Conservation (phyloP, 1,140 invertebrate genomes). For the Conus ventricosus region DNA sequence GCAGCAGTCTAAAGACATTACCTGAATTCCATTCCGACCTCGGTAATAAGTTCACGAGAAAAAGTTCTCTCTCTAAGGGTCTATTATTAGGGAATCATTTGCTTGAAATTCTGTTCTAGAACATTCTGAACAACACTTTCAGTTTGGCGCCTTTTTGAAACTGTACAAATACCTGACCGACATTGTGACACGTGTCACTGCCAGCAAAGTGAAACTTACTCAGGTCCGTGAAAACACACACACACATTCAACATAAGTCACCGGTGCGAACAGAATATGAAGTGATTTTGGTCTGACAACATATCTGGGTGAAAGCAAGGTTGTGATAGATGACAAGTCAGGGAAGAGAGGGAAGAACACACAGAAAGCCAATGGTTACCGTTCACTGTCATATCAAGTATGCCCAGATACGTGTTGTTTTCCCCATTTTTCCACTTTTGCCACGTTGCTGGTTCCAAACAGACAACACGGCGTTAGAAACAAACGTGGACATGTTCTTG, state of each 20-base stretch:
- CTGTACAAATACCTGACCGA: too few relatives aligned
- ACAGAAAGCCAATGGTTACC: background rate
- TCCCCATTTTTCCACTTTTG: constrained; percentile 39
- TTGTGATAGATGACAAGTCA: background rate
- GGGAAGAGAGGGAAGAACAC: background rate
- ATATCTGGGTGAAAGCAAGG: background rate
- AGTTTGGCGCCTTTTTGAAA: too few relatives aligned
- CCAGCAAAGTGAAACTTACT: too few relatives aligned
- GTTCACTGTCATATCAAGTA: constrained; percentile 31
- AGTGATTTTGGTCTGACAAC: background rate
- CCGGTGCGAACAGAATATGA: background rate
- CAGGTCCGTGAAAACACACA: background rate
- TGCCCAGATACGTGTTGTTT: constrained; percentile 25
- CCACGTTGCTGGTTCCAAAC: constrained; percentile 29
- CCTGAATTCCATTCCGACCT: too few relatives aligned
- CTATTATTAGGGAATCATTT: too few relatives aligned
- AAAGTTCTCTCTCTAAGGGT: too few relatives aligned
- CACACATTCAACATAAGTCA: background rate
- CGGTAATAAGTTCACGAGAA: too few relatives aligned
- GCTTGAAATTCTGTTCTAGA: too few relatives aligned
- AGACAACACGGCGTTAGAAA: background rate
- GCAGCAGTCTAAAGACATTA: too few relatives aligned
- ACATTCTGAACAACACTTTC: too few relatives aligned
- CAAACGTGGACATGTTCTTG: too few relatives aligned
- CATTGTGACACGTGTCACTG: too few relatives aligned